Evolutionary conservation across 2,888 invertebrate species (phyloP), one percentile per base, ranked within the genome.

Genomic region (Junonia oenone): DNA sequence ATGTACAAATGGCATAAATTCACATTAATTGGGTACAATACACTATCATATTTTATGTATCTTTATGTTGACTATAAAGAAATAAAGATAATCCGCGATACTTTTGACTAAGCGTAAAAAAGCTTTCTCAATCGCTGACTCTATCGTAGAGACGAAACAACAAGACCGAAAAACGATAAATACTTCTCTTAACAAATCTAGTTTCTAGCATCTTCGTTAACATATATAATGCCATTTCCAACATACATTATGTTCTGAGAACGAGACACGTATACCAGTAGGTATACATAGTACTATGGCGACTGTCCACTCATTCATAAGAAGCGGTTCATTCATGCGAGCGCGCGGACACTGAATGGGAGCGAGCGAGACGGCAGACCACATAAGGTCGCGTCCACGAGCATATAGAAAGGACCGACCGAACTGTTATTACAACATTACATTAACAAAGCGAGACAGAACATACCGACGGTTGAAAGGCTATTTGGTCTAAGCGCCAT

Each of bases 301-400:
- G 78, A 81, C 81, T 79, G 82, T 82, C 75, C 72, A 69, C 75
- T 83, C 89, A 90, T 90, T 90, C 90, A 91, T 90, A 88, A 90
- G 87, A 87, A 89, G 82, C 84, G 76, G 83, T 89, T 85, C 88
- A 88, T 89, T 89, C 81, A 88, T 85, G 83, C 83, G 80, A 75
- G 76, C 75, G 76, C 76, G 75, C 73, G 72, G 75, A 68, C 73
- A 60, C 78, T 88, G 87, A 88, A 89, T 89, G 86, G 88, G 89
- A 84, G 88, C 78, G 81, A 89, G 72, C 62, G 84, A 78, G 89
- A 88, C 67, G 57, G 72, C 62, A 62, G 66, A 78, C 56, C 58
- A 51, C 63, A 37, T 82, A 81, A 86, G 85, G 85, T 83, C 82
- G 83, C 71, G 83, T 83, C 84, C 53, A 53, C 46, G 38, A 35